These are phyloP conservation scores for Chaetodon auriga DNA, from an alignment of 2,113 vertebrate genomes.

Conservation along the genomic window DNA sequence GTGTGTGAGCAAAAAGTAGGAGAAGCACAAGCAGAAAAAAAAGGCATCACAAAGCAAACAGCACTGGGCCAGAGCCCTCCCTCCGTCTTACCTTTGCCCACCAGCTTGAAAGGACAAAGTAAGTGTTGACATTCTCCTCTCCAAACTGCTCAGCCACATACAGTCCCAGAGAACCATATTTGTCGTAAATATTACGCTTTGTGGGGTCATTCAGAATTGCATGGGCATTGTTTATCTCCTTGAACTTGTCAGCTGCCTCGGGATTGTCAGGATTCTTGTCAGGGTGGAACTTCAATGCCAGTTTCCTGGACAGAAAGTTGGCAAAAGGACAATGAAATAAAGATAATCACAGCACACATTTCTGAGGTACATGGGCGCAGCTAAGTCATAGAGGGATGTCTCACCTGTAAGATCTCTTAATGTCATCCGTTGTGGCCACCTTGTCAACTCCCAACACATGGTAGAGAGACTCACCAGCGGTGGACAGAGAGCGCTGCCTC, in stretches of 20 bases:
- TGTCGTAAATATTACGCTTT: conserved; percentile 98
- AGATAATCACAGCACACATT: no score
- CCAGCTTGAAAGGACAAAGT: conserved; percentile 99
- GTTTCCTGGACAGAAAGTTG: conserved; percentile 86
- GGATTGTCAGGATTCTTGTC: conserved; percentile 99
- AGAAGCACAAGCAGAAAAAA: background rate
- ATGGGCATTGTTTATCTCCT: conserved; percentile 99
- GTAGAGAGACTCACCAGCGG: conserved; percentile 96
- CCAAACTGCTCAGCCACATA: conserved; percentile 99
- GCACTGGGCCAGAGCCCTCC: background rate
- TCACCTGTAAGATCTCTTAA: conserved; percentile 98
- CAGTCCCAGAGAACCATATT: conserved; percentile 97
- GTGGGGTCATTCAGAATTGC: conserved; percentile 96
- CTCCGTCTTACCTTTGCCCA: conserved; percentile 94
- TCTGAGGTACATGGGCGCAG: background rate
- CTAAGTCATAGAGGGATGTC: background rate
- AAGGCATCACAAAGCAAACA: background rate
- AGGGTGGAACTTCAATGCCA: conserved; percentile 97
- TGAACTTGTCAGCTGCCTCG: conserved; percentile 97
- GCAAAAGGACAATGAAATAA: background rate
- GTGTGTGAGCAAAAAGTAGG: background rate
- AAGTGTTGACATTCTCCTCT: conserved; percentile 99
- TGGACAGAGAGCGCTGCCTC: conserved; percentile 97
- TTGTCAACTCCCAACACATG: conserved; percentile 94
- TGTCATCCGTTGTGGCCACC: conserved; percentile 94